Conservation (phyloP, 1,140 invertebrate species). For the Sinella curviseta region DNA sequence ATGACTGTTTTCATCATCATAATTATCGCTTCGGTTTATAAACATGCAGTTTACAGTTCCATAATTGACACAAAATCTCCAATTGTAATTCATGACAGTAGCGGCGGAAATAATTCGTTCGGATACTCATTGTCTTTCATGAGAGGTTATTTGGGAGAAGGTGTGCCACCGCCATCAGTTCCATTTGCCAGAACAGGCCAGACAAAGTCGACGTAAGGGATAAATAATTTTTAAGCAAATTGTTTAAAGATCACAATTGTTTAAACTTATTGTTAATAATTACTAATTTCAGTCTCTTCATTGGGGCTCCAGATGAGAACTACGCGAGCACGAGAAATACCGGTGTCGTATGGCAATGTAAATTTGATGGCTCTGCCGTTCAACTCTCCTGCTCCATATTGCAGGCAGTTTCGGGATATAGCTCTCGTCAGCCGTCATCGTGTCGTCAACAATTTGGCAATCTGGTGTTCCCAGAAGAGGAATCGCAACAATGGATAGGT, state of each 20-base stretch:
- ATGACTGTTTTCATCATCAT: no score
- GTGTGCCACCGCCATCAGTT: neutral
- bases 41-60: no score
- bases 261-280: neutral
- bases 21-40: no score
- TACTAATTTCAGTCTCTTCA: neutral
- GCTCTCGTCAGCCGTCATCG: neutral
- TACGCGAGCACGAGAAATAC: neutral
- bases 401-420: neutral
- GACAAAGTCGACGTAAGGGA: neutral
- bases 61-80: conserved; percentile 1
- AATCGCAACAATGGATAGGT: neutral
- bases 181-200: neutral
- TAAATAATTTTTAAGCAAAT: no score
- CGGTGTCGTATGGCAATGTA: neutral
- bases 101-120: neutral
- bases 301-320: neutral
- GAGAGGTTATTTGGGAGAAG: neutral
- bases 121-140: neutral
- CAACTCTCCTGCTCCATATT: neutral
- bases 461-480: neutral
- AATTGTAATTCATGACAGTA: neutral
- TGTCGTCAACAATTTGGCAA: no score
- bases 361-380: neutral
- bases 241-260: no score